Evolutionary conservation across 1,140 invertebrate species (phyloP).

Genomic region (Drosophila sp.): DNA sequence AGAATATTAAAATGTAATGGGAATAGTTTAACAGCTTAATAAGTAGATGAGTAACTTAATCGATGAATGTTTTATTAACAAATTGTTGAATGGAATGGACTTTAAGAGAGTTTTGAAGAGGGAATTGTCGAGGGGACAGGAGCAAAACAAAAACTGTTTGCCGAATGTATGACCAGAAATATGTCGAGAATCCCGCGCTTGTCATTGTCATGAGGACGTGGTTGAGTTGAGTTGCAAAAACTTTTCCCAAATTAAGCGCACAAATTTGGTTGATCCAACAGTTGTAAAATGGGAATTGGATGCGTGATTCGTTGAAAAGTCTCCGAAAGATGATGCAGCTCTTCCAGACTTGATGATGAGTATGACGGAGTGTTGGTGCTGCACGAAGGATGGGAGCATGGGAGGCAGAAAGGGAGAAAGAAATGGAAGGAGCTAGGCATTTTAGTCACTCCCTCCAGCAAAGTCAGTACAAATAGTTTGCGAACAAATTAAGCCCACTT

Average conservation of each 20-base stretch:
- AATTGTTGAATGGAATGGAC: neutral
- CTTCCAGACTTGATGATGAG: neutral
- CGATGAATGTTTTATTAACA: neutral
- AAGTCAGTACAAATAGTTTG: conserved; percentile 64
- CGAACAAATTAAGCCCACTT: conserved; percentile 77
- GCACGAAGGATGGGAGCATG: too few species aligned
- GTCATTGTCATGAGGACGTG: conserved; percentile 3
- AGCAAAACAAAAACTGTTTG: neutral
- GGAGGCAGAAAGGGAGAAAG: too few species aligned
- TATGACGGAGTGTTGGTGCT: neutral
- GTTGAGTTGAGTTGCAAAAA: conserved; percentile 5
- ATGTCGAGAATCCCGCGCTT: conserved; percentile 13
- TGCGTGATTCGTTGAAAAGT: neutral
- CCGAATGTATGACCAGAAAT: conserved; percentile 11
- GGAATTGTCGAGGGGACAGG: neutral
- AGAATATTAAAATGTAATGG: too few species aligned
- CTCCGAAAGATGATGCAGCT: neutral
- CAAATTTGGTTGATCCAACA: conserved; percentile 1
- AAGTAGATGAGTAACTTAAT: neutral
- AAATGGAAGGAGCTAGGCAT: neutral
- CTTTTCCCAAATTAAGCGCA: conserved; percentile 2
- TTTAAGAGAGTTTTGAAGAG: neutral
- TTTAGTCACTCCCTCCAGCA: neutral
- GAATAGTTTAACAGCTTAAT: neutral
- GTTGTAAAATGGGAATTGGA: neutral